Conservation (phyloP, 2,113 vertebrate genomes). For the Triplophysa dalaica region DNA sequence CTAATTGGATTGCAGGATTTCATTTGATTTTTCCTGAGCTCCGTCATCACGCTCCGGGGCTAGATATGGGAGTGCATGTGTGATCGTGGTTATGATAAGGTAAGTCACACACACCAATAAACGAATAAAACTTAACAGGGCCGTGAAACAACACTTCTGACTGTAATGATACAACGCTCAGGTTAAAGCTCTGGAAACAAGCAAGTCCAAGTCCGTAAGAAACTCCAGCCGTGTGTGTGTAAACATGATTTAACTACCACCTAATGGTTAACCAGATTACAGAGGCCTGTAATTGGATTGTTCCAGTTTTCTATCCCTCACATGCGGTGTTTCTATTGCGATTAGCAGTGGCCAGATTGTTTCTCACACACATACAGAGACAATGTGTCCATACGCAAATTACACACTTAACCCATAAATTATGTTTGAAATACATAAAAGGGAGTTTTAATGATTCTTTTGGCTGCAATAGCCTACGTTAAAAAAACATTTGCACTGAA, state of each 20-base stretch:
- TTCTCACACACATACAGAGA: conserved; percentile 66
- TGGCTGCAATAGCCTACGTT: conserved; percentile 3
- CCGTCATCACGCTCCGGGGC: conserved; percentile 78
- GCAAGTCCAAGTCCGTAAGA: background rate
- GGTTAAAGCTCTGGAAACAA: conserved; percentile 33
- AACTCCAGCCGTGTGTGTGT: conserved; percentile 32
- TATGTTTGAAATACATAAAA: background rate
- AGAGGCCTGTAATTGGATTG: conserved; percentile 98
- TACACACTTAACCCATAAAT: conserved; percentile 35
- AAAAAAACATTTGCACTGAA: too few relatives aligned
- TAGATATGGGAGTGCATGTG: conserved; percentile 56
- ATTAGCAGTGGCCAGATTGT: conserved; percentile 84
- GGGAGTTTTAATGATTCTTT: conserved; percentile 8
- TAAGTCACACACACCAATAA: conserved; percentile 23
- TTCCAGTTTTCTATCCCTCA: conserved; percentile 90
- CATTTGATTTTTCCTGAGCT: conserved; percentile 74
- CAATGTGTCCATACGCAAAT: conserved; percentile 20
- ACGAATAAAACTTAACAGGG: conserved; percentile 49
- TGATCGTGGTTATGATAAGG: conserved; percentile 21
- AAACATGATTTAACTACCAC: conserved; percentile 79
- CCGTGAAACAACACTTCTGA: conserved; percentile 38
- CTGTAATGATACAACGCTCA: conserved; percentile 51
- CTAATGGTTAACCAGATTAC: conserved; percentile 99
- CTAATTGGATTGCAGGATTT: conserved; percentile 79
- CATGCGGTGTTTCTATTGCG: conserved; percentile 86